These are phyloP conservation scores for Epiblema foenella DNA, from an alignment of 2,888 invertebrate species.

Conservation along the genomic window DNA sequence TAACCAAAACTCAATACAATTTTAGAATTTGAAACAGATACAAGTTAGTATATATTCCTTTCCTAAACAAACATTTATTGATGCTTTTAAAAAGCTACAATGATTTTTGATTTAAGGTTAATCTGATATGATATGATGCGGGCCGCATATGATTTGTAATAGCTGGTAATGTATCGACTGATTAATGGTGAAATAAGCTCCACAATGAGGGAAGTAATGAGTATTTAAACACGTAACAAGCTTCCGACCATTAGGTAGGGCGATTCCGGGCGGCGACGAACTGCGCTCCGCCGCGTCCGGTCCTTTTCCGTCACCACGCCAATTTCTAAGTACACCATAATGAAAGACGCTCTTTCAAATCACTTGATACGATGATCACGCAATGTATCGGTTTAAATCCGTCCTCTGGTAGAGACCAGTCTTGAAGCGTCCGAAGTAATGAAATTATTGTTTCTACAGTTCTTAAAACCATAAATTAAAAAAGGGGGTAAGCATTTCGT, in stretches of 20 bases:
- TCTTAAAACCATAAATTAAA: too few relatives aligned
- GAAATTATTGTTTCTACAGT: too few relatives aligned
- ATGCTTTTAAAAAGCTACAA: background rate
- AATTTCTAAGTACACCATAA: conserved; percentile 9
- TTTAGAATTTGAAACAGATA: too few relatives aligned
- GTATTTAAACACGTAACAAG: conserved; percentile 54
- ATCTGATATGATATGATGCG: too few relatives aligned
- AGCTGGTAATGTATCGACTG: conserved; percentile 19
- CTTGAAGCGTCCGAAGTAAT: background rate
- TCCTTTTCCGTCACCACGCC: conserved; percentile 30
- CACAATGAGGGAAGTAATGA: conserved; percentile 54
- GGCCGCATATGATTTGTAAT: background rate
- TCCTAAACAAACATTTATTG: background rate
- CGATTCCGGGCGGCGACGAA: conserved; percentile 31
- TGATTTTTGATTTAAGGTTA: background rate
- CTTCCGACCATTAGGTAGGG: conserved; percentile 51
- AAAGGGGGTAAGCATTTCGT: background rate
- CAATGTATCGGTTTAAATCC: background rate
- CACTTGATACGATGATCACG: background rate
- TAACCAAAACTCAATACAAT: too few relatives aligned
- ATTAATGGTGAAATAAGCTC: conserved; percentile 46
- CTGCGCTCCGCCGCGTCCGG: conserved; percentile 50
- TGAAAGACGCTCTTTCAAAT: background rate
- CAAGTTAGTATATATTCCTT: too few relatives aligned
- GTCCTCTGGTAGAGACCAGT: too few relatives aligned